phyloP scores from a whole-genome alignment of 2,113 vertebrate species.

The Oreocharis arfaki region DNA sequence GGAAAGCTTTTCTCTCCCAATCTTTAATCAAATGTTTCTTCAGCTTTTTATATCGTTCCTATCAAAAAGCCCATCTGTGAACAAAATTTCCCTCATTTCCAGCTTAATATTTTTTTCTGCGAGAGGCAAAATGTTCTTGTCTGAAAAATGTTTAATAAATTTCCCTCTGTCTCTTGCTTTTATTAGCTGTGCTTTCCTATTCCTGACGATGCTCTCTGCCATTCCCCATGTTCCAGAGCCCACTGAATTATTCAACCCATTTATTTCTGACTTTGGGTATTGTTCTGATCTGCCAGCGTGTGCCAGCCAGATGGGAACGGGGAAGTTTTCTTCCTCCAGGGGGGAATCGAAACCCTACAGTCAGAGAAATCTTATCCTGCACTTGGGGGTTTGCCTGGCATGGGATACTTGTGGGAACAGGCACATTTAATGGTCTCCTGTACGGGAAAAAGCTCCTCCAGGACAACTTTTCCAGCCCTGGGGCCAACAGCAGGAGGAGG shows the following conservation, averaged over 20 bases:
- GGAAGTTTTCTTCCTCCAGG: not conserved
- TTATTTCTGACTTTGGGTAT: conserved; percentile 27
- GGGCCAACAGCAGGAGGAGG: not conserved
- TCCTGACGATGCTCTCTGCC: not conserved
- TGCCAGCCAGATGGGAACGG: not conserved
- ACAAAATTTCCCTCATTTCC: not conserved
- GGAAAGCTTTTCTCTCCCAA: not conserved
- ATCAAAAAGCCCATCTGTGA: conserved; percentile 2
- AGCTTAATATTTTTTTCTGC: not conserved
- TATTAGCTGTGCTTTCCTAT: conserved; percentile 41
- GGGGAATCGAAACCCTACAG: not conserved
- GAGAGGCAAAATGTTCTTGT: conserved; percentile 22
- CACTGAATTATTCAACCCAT: conserved; percentile 56
- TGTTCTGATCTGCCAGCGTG: not conserved
- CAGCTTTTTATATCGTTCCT: not conserved
- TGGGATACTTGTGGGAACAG: not conserved
- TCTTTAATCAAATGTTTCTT: conserved; percentile 29
- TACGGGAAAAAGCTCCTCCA: not conserved
- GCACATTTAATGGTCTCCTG: not conserved
- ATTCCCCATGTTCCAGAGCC: not conserved
- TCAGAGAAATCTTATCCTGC: not conserved
- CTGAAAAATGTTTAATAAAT: conserved; percentile 49
- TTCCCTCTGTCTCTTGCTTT: conserved; percentile 10
- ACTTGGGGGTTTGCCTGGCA: not conserved
- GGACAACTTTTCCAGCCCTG: not conserved